Conservation (phyloP, 2,113 vertebrate genomes). For the Corythornis cristatus region DNA sequence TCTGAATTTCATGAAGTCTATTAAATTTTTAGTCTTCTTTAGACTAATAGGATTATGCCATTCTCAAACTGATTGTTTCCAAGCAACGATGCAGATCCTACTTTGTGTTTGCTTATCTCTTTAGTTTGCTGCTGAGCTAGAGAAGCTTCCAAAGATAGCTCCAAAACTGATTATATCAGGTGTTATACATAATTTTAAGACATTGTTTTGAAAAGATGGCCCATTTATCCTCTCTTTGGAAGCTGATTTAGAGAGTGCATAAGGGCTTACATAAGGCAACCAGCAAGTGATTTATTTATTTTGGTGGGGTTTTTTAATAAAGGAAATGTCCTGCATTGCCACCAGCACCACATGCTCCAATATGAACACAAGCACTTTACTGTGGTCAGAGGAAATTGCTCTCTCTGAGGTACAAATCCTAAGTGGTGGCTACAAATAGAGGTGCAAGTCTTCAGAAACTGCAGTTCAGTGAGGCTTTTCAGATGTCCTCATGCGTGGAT, state of each 20-base stretch:
- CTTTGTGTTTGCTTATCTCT: constrained; percentile 51
- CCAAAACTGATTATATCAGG: constrained; percentile 48
- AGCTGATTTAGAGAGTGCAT: background rate
- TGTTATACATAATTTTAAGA: constrained; percentile 15
- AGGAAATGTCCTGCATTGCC: background rate
- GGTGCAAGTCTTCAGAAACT: background rate
- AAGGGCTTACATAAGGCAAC: fast-evolving
- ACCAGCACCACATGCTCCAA: background rate
- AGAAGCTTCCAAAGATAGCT: constrained; percentile 45
- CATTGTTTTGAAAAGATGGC: background rate
- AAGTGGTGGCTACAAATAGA: background rate
- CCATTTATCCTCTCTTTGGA: constrained; percentile 6
- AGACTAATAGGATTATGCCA: constrained; percentile 55
- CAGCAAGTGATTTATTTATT: background rate
- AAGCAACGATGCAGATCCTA: constrained; percentile 68
- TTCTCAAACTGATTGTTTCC: constrained; percentile 69
- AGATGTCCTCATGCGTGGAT: background rate
- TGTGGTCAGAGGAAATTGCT: background rate
- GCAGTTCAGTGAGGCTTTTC: background rate
- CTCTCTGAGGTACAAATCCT: background rate
- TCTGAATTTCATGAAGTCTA: constrained; percentile 56
- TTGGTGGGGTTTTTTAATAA: background rate
- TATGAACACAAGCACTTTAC: background rate
- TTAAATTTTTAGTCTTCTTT: constrained; percentile 56
- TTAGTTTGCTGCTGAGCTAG: constrained; percentile 29